These are phyloP conservation scores for Diploptera punctata DNA, from an alignment of 2,888 invertebrate genomes.

Conservation along the genomic window DNA sequence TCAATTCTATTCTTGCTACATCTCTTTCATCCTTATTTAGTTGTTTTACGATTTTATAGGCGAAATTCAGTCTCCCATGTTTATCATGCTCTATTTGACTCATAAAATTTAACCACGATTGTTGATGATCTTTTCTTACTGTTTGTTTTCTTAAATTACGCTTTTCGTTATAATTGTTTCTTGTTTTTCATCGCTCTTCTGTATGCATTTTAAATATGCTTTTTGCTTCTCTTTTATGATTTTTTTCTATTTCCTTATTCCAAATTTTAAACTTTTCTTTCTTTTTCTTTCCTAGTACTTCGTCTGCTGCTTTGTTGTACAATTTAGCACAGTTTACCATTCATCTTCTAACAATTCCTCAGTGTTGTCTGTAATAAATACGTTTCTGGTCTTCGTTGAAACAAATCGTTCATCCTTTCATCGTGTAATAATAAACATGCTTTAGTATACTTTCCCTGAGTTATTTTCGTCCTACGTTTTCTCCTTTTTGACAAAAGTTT, in stretches of 20 bases:
- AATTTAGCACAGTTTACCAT: neutral
- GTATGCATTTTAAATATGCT: neutral
- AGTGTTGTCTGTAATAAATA: neutral
- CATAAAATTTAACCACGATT: neutral
- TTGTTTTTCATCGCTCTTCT: neutral
- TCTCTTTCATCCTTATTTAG: neutral
- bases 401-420: neutral
- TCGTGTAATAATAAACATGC: neutral
- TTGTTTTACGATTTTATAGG: neutral
- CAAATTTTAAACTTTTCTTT: neutral
- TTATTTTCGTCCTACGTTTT: neutral
- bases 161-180: neutral
- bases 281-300: neutral
- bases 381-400: neutral
- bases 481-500: too few species aligned
- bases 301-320: neutral
- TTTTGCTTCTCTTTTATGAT: neutral
- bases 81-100: neutral
- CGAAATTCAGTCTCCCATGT: neutral
- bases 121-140: neutral
- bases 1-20: neutral
- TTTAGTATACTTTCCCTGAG: neutral
- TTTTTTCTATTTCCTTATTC: neutral
- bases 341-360: neutral
- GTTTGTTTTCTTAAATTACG: neutral